A percentile compares a stretch with the other conserved stretches of the same genome.
phyloP scores from a whole-genome alignment of 2,888 invertebrate species.

The Xestoiulus laeticollis region DNA sequence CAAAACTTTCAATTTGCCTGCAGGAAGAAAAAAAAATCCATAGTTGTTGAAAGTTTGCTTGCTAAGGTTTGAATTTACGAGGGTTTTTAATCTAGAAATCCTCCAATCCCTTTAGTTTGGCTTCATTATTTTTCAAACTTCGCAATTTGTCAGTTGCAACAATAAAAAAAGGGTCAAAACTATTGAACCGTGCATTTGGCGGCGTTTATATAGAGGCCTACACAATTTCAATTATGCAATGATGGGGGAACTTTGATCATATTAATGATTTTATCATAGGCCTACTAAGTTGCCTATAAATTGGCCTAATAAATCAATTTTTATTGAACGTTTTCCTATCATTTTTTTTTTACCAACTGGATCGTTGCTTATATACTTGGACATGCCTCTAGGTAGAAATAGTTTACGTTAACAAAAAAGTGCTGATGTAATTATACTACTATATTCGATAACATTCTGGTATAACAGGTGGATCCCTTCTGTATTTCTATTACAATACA shows the following conservation, averaged over 20 bases:
- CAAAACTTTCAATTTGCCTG: no score
- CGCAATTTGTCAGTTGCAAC: background rate
- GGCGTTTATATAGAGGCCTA: background rate
- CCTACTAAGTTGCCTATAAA: conserved; percentile 20
- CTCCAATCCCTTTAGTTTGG: background rate
- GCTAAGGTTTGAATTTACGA: background rate
- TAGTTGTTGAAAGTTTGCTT: no score
- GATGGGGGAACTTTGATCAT: background rate
- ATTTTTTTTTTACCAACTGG: background rate
- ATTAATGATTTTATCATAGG: conserved; percentile 21
- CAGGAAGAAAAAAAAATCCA: no score
- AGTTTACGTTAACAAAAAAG: background rate
- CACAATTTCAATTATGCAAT: conserved; percentile 32
- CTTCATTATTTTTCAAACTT: background rate
- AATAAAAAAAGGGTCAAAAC: conserved; percentile 3
- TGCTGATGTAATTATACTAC: background rate
- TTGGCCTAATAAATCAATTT: conserved; percentile 27
- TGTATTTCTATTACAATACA: background rate
- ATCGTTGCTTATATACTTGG: background rate
- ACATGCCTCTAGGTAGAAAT: background rate
- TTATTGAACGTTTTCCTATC: conserved; percentile 31
- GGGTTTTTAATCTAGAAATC: background rate
- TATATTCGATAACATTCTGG: background rate
- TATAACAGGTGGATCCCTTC: background rate
- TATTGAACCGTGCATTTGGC: background rate